Evolutionary conservation across 2,797 vertebrate species (phyloP), one percentile per base, ranked within the genome.

Genomic region (Paedocypris micromegethes): DNA sequence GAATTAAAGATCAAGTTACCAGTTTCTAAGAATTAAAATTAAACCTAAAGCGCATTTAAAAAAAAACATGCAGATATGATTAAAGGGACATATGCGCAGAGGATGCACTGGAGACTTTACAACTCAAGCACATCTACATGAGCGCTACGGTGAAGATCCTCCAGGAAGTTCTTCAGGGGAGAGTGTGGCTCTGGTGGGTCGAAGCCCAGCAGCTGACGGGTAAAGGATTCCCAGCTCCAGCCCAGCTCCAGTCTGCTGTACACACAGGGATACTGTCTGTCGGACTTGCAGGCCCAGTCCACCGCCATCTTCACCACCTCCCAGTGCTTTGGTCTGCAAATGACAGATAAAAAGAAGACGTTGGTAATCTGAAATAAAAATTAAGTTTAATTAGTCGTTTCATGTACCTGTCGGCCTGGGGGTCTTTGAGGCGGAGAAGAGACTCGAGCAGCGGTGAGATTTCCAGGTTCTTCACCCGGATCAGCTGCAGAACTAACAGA

Each of bases 161-260:
- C 43, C 5, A 81, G 65, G 9, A 81, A 37, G 5, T 68, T 46
- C 6, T 50, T 61, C 9, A 89, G 84, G 58, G 81, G 70, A 0
- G 81, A 90, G 75, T 2, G 54, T 0, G 71, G 62, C 0, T 80
- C 66, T 7, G 75, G 45, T 42, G 62, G 62, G 5, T 90, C 79
- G 3, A 85, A 81, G 4, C 85, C 77, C 62, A 92, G 51, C n/a
- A 93, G 83, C 73, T 90, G 88, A 43, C 88, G 90, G 6, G 91
- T 93, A 76, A 85, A 86, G 1, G 86, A 89, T 64, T 92, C 89
- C 88, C 90, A 93, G 74, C 89, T 86, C 75, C 78, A 69, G n/a
- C 92, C 91, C 23, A 95, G 78, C 82, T 93, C 91, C 76, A 92
- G 88, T 5, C 87, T 80, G 72, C 84, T 89, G 83, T 78, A 94